Percentiles rank a stretch among this genome's conserved stretches.
Evolutionary conservation across 2,888 invertebrate genomes (phyloP).

Genomic region (Catocala fraxini): DNA sequence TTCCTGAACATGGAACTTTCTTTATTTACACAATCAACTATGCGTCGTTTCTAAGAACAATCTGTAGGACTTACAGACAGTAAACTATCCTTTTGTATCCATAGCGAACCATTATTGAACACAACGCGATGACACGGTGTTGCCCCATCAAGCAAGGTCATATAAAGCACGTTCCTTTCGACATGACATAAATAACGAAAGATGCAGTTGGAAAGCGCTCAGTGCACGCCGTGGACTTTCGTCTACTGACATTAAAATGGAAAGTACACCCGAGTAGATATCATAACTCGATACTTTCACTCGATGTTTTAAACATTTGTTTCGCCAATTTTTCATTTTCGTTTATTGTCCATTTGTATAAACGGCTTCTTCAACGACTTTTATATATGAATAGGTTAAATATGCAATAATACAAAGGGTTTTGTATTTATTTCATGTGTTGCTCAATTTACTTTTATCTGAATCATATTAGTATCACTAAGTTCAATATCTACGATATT

Average conservation of each 20-base stretch:
- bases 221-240: constrained; percentile 6
- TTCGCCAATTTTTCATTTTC: constrained; percentile 1
- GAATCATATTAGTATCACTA: no score
- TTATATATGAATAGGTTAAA: no score
- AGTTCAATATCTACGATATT: no score
- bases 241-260: constrained; percentile 12
- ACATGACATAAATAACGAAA: not conserved
- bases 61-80: no score
- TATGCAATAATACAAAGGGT: no score
- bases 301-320: not conserved
- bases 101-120: not conserved
- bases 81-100: no score
- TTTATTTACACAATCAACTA: no score
- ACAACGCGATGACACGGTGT: not conserved
- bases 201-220: not conserved
- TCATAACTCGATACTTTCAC: constrained; percentile 6
- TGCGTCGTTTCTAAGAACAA: no score
- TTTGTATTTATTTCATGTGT: no score
- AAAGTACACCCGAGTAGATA: constrained; percentile 5
- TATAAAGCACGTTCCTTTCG: not conserved
- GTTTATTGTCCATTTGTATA: not conserved
- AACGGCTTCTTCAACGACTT: not conserved
- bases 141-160: not conserved
- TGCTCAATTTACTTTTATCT: no score
- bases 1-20: no score